phyloP scores from a whole-genome alignment of 2,797 vertebrate genomes.

The Sciurus vulgaris region DNA sequence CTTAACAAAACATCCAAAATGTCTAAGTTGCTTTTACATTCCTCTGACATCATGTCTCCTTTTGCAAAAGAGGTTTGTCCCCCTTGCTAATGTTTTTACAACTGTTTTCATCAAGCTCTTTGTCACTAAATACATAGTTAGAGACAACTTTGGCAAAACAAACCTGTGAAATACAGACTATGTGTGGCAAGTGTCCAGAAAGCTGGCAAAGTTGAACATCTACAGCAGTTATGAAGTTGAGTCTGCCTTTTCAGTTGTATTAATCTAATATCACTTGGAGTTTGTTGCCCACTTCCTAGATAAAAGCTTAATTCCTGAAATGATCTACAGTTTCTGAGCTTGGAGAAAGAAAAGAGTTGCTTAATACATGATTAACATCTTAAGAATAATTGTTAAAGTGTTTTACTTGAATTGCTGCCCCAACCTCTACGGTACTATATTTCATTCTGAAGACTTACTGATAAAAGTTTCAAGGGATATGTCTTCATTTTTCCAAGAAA shows the following conservation, averaged over 20 bases:
- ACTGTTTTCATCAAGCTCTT: not conserved
- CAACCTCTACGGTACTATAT: not conserved
- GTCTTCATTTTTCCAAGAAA: not conserved
- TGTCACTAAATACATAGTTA: slow-evolving; percentile 13
- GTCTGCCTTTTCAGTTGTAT: not conserved
- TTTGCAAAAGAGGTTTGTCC: not conserved
- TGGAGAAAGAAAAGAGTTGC: not conserved
- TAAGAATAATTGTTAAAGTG: not conserved
- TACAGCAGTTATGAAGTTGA: not conserved
- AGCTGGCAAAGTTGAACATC: not conserved
- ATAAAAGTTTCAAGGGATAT: not conserved
- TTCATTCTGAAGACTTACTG: not conserved
- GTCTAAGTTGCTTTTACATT: not conserved
- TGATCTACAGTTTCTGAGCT: not conserved
- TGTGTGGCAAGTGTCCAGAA: not conserved
- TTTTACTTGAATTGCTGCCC: not conserved
- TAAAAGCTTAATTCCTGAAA: not conserved
- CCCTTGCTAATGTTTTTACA: not conserved
- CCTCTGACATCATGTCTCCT: not conserved
- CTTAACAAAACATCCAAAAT: not conserved
- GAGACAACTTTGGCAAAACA: not conserved
- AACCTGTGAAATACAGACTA: not conserved
- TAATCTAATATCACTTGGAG: not conserved
- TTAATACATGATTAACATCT: not conserved
- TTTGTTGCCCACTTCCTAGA: not conserved